Percentiles rank a stretch among this genome's conserved stretches.
These are phyloP conservation scores for Panagrolaimus sp. DNA, from an alignment of 1,140 invertebrate species.

Conservation along the genomic window DNA sequence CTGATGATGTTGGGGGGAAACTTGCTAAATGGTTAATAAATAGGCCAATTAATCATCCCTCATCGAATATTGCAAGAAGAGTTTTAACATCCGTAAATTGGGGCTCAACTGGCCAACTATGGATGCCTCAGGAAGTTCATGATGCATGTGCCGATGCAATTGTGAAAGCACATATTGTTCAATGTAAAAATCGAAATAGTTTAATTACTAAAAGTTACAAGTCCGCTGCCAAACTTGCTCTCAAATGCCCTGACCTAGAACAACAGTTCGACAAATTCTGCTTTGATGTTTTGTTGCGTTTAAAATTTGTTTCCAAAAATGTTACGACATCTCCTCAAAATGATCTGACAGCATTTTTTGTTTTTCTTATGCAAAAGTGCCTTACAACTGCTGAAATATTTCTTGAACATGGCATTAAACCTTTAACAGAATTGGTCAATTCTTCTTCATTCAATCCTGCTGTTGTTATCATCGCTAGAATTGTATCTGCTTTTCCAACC, in stretches of 20 bases:
- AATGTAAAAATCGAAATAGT: constrained; percentile 37
- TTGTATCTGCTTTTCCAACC: constrained; percentile 27
- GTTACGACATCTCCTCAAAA: constrained; percentile 29
- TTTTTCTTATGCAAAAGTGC: constrained; percentile 34
- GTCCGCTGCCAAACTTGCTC: constrained; percentile 35
- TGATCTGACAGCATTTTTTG: constrained; percentile 42
- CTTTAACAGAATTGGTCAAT: constrained; percentile 38
- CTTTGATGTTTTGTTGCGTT: constrained; percentile 34
- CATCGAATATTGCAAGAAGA: constrained; percentile 27
- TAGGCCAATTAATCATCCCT: constrained; percentile 27
- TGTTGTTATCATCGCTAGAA: constrained; percentile 21
- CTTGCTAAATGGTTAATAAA: constrained; percentile 41
- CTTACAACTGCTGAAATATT: constrained; percentile 33
- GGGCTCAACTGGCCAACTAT: constrained; percentile 18
- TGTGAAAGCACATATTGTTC: constrained; percentile 39
- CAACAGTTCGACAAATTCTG: constrained; percentile 42
- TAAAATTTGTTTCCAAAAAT: constrained; percentile 23
- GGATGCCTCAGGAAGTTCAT: constrained; percentile 14
- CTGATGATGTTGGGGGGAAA: constrained; percentile 27
- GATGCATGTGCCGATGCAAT: constrained; percentile 25
- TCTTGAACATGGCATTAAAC: constrained; percentile 28
- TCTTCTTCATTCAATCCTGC: constrained; percentile 34
- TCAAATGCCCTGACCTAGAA: constrained; percentile 37
- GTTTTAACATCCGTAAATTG: constrained; percentile 35
- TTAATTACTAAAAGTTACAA: constrained; percentile 37